phyloP scores from a whole-genome alignment of 2,888 invertebrate species.

The Sericinus montela region DNA sequence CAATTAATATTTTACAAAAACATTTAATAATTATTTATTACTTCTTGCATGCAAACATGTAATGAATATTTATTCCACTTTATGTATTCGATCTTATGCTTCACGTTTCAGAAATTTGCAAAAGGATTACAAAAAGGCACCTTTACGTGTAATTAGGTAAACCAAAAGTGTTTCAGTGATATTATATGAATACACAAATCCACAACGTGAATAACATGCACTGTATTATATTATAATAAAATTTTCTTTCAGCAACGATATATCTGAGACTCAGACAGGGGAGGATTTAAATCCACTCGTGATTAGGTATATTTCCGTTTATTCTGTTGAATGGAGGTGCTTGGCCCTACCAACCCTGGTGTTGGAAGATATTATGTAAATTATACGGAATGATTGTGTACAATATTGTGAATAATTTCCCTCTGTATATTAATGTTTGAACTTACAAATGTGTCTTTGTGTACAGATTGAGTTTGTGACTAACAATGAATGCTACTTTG shows the following conservation, averaged over 20 bases:
- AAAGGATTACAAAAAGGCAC: slow-evolving; percentile 44
- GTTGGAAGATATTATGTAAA: slow-evolving; percentile 17
- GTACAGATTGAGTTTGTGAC: slow-evolving; percentile 9
- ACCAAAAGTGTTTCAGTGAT: slow-evolving; percentile 17
- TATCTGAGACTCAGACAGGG: slow-evolving; percentile 48
- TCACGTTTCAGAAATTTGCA: slow-evolving; percentile 55
- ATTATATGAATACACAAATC: slow-evolving; percentile 13
- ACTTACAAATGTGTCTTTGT: background rate
- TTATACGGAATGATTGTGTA: slow-evolving; percentile 5
- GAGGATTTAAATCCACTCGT: slow-evolving; percentile 49
- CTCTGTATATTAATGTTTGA: background rate
- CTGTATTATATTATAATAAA: slow-evolving; percentile 40
- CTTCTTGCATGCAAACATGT: too few species aligned
- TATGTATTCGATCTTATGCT: slow-evolving; percentile 26
- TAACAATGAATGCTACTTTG: slow-evolving; percentile 10
- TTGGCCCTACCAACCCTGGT: slow-evolving; percentile 24
- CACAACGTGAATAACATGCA: slow-evolving; percentile 25
- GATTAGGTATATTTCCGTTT: slow-evolving; percentile 62
- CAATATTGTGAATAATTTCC: slow-evolving; percentile 14
- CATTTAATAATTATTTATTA: too few species aligned
- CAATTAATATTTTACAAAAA: too few species aligned
- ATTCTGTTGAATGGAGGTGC: slow-evolving; percentile 38
- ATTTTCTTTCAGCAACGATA: slow-evolving; percentile 72
- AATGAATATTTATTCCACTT: slow-evolving; percentile 5
- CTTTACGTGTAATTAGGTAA: slow-evolving; percentile 61